A percentile compares a stretch with the other conserved stretches of the same genome.
Evolutionary conservation across 2,797 vertebrate genomes (phyloP).

Genomic region (Fratercula arctica): DNA sequence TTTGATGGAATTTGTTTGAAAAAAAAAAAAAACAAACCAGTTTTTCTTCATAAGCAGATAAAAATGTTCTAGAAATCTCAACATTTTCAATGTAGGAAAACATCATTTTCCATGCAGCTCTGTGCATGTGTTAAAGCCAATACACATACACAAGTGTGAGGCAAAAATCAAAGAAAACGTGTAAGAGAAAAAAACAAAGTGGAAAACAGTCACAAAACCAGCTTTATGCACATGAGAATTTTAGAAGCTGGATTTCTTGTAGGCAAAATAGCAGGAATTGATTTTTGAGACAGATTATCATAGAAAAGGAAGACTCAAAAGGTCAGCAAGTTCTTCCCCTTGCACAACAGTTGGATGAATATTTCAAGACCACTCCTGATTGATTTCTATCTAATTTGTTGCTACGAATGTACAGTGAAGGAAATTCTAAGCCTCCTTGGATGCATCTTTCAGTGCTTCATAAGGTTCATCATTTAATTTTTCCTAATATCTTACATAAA

Average conservation of each 20-base stretch:
- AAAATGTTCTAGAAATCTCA: not conserved
- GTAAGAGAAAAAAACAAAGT: not conserved
- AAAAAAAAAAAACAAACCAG: not conserved
- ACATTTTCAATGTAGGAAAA: not conserved
- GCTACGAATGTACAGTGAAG: slow-evolving; percentile 33
- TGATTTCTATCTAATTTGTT: slow-evolving; percentile 54
- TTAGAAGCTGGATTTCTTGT: not conserved
- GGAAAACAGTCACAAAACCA: not conserved
- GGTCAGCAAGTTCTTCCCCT: slow-evolving; percentile 52
- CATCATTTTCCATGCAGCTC: not conserved
- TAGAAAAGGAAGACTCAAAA: slow-evolving; percentile 18
- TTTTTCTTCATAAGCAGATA: not conserved
- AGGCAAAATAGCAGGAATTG: slow-evolving; percentile 26
- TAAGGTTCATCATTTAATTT: slow-evolving; percentile 6
- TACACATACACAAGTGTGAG: not conserved
- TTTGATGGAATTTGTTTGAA: not conserved
- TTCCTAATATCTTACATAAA: slow-evolving; percentile 13
- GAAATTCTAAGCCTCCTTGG: slow-evolving; percentile 28
- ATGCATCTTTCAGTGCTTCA: not conserved
- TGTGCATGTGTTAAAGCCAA: not conserved
- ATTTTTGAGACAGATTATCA: slow-evolving; percentile 39
- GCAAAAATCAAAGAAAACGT: not conserved
- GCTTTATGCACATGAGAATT: not conserved
- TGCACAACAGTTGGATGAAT: slow-evolving; percentile 49
- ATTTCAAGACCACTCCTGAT: slow-evolving; percentile 27